Base-by-base conservation (phyloP, 1,140 invertebrate species). In the Hycleus phaleratus region DNA sequence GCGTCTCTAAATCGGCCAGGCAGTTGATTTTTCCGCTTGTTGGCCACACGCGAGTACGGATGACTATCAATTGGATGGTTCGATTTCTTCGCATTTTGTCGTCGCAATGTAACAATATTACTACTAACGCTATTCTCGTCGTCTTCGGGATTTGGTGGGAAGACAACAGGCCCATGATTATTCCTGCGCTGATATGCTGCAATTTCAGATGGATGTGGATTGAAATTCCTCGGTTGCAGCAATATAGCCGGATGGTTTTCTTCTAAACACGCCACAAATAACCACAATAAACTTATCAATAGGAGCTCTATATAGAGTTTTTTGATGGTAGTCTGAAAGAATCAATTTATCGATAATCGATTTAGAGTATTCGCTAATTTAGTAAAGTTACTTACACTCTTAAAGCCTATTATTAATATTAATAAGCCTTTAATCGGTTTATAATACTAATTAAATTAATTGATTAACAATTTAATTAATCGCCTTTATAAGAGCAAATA, bases 131-230 rank as follows among this genome's bases (percentile, higher is more conserved):
- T 26, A 40, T 56, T 49, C 26, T 55, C 52, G 42, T 49, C 58
- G 43, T 63, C 61, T 12, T 48, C 49, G 4, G 60, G 67, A 42
- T 58, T 60, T 52, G 53, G 11, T 46, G 68, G 68, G 53, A 70
- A 70, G n/a, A 62, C 12, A 12, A 65, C 59, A 26, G 65, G 59
- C n/a, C 60, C 61, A 38, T n/a, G 40, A 51, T 58, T 57, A 53
- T 32, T 39, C 10, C 46, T 42, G 5, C 45, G 38, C 3, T 44
- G 42, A 45, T 52, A 46, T 45, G 55, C 57, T 26, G 54, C 60
- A 32, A 54, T 49, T 56, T 66, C 57, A 46, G 69, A 70, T 24
- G 70, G 70, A 61, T 71, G 70, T 25, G 70, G 70, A 56, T 71
- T 71, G 56, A 64, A 71, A 56, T 70, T 65, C 45, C 70, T 59